A percentile compares a stretch with the other conserved stretches of the same genome.
phyloP scores from a whole-genome alignment of 2,113 vertebrate species.

The Syngnathus typhle region DNA sequence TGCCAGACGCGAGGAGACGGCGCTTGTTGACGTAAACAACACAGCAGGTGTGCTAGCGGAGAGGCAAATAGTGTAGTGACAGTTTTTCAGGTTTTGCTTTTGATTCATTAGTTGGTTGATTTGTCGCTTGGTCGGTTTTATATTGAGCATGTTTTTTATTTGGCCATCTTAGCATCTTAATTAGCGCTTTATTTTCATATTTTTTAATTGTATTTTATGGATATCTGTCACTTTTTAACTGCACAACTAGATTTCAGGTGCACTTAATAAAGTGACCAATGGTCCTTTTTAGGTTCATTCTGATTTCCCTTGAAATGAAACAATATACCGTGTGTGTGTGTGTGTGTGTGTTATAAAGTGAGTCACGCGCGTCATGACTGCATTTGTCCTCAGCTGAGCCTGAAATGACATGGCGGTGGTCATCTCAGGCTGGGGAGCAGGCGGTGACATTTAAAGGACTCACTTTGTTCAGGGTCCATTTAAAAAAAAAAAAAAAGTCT shows the following conservation, averaged over 20 bases:
- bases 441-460: conserved; percentile 12
- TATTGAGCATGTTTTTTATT: background rate
- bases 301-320: background rate
- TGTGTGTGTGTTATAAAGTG: background rate
- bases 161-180: too few species aligned
- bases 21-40: background rate
- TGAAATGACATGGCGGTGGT: conserved; percentile 1
- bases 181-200: background rate
- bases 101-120: background rate
- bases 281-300: background rate
- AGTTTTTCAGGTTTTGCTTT: background rate
- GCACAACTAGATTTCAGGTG: background rate
- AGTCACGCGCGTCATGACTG: background rate
- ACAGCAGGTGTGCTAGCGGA: background rate
- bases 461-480: conserved; percentile 5
- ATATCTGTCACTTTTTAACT: background rate
- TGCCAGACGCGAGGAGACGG: background rate
- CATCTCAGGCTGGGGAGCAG: conserved; percentile 1
- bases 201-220: background rate
- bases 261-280: background rate
- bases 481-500: background rate
- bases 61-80: background rate
- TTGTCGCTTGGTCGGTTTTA: background rate
- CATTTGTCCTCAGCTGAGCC: conserved; percentile 8
- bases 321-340: background rate